Evolutionary conservation across 2,797 vertebrate genomes (phyloP).

Genomic region (Balearica regulorum): DNA sequence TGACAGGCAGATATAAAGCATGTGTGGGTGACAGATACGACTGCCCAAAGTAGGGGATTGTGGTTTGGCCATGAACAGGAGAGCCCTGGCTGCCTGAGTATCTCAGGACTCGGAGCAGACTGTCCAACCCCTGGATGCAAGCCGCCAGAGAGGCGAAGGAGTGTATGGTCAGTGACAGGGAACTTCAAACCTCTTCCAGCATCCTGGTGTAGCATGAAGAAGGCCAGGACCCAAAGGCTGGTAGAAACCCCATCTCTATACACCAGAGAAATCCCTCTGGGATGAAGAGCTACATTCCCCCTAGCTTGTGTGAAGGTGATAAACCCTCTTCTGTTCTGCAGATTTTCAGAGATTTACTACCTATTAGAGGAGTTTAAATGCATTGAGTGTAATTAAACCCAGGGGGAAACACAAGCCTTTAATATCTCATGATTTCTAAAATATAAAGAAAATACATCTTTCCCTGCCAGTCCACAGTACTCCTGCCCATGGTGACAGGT

Average conservation of each 20-base stretch:
- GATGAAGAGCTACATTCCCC: background rate
- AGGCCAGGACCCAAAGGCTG: background rate
- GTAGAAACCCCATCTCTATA: background rate
- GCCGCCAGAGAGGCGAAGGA: background rate
- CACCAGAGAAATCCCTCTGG: background rate
- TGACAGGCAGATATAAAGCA: background rate
- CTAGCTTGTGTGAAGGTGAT: background rate
- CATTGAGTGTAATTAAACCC: slow-evolving; percentile 53
- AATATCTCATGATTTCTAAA: slow-evolving; percentile 33
- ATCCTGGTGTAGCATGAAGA: background rate
- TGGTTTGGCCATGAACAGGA: background rate
- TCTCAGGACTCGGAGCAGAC: background rate
- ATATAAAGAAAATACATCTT: background rate
- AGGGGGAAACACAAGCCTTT: slow-evolving; percentile 31
- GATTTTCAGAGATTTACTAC: slow-evolving; percentile 47
- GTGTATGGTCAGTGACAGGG: background rate
- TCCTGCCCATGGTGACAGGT: background rate
- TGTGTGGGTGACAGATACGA: background rate
- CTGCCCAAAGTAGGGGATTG: background rate
- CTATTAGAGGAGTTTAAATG: slow-evolving; percentile 47
- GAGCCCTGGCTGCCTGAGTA: background rate
- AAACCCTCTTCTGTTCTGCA: slow-evolving; percentile 15
- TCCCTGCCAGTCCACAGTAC: background rate
- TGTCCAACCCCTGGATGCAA: background rate
- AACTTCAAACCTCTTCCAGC: background rate